Evolutionary conservation across 2,113 vertebrate species (phyloP), one percentile per base, ranked within the genome.

Genomic region (Odontophorus gujanensis): DNA sequence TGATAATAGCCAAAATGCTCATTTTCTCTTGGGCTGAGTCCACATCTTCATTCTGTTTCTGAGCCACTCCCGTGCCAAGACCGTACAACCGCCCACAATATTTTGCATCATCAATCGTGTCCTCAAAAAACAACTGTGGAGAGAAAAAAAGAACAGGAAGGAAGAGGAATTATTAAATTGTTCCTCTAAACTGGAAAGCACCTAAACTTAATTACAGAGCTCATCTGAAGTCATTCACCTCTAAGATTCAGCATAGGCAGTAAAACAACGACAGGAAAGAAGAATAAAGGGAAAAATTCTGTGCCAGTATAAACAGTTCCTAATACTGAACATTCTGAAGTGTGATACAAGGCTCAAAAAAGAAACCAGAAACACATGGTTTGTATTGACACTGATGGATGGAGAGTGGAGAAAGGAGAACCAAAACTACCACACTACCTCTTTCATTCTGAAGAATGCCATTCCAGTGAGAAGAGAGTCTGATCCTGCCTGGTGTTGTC

Each of bases 391-490:
- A 18, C 55, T 84, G 12, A 45, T 17, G 32, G 72, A 11, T 1
- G 51, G 36, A 9, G 83, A 51, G 11, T 20, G 62, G 36, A 71
- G 47, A 79, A 74, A 24, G 72, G 21, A 68, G 9, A 40, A 24
- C 26, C 34, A 50, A 73, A 36, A 13, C 22, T 18, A 28, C 7
- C 7, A 19, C 69, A 67, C 40, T 96, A 99, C 99, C 98, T 99
- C 99, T 94, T 99, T 99, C 99, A 99, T 99, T 96, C 99, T 98
- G 97, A 99, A 99, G 97, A 99, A 99, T 1, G 99, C 99, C 99
- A 99, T 99, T 80, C 99, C 99, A 0, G 99, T 99, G 81, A 99
- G 98, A 90, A 99, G 97, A 1, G 99, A 99, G 96, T 99, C 99
- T 0, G 99, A 99, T 18, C 99, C 99, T 6, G 99, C 99, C 96